A percentile compares a stretch with the other conserved stretches of the same genome.
These are phyloP conservation scores for Ahaetulla prasina DNA, from an alignment of 2,113 vertebrate genomes.

Conservation along the genomic window DNA sequence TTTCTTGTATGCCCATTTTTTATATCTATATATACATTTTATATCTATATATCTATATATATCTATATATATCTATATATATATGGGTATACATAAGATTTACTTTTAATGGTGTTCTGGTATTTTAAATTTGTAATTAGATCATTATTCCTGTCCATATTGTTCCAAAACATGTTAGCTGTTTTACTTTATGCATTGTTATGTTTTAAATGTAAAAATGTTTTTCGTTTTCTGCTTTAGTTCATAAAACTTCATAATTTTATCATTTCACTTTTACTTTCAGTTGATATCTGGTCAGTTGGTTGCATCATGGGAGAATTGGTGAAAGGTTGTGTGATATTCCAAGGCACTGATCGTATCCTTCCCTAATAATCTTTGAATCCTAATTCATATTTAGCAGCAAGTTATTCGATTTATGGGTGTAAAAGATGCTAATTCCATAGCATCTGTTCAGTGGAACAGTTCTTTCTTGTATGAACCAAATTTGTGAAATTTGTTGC, in stretches of 20 bases:
- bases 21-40: too few relatives aligned
- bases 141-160: slow-evolving; percentile 19
- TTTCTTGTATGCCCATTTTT: too few relatives aligned
- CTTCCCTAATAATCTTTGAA: slow-evolving; percentile 73
- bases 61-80: neutral
- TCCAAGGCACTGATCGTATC: slow-evolving; percentile 99
- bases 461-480: slow-evolving; percentile 32
- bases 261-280: slow-evolving; percentile 82
- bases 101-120: neutral
- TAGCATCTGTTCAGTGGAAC: neutral
- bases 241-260: slow-evolving; percentile 76
- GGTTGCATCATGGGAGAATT: slow-evolving; percentile 99
- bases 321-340: slow-evolving; percentile 98
- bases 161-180: slow-evolving; percentile 51
- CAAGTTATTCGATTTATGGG: slow-evolving; percentile 35
- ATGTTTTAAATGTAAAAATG: slow-evolving; percentile 59
- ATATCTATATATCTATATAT: neutral
- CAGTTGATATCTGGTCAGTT: slow-evolving; percentile 99
- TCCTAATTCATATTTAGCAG: slow-evolving; percentile 47
- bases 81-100: neutral
- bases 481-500: slow-evolving; percentile 58
- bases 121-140: neutral
- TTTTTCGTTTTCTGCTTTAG: slow-evolving; percentile 62
- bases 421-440: slow-evolving; percentile 26
- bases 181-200: slow-evolving; percentile 63